Evolutionary conservation across 2,797 vertebrate genomes (phyloP), one percentile per base, ranked within the genome.

Genomic region (Eurystomus glaucurus): DNA sequence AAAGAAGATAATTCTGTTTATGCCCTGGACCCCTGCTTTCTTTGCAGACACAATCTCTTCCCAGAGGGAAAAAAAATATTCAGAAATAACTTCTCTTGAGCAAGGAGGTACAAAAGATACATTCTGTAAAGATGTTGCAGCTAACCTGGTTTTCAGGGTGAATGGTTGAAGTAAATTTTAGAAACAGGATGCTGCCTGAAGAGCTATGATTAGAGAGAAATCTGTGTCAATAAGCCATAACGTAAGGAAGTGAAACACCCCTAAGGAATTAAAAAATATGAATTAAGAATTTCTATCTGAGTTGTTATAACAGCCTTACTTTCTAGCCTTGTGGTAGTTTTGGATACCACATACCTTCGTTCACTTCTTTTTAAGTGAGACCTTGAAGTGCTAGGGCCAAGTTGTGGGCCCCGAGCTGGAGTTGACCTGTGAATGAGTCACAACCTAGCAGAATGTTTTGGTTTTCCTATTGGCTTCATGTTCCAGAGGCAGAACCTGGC

Each of bases 101-200:
- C 55, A 88, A 71, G 20, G 43, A 76, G 19, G 16, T 43, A 64
- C 41, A 96, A 90, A 76, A 85, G 75, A 35, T 72, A 55, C 16
- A 4, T 45, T 87, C 39, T 66, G 6, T 74, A 61, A 66, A 85
- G 68, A 55, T 74, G 25, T 28, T 85, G 35, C 33, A 77, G 15
- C 81, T 80, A 60, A 62, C 26, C 22, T 71, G 18, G 1, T 55
- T 83, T 74, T 72, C 81, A 83, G 29, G 18, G 13, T 85, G 68
- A 95, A 62, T 8, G 10, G 23, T 21, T 90, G 68, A 93, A 54
- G 29, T n/a, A 70, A 54, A 83, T 94, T 90, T 94, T 65, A 83
- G 64, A 77, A 92, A 66, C 22, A 83, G 37, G 33, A 96, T 77
- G n/a, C 29, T 92, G 68, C 51, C 75, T 62, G 60, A 88, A 29